Base-by-base conservation (phyloP, 2,888 invertebrate genomes). In the Eupithecia vulgata region DNA sequence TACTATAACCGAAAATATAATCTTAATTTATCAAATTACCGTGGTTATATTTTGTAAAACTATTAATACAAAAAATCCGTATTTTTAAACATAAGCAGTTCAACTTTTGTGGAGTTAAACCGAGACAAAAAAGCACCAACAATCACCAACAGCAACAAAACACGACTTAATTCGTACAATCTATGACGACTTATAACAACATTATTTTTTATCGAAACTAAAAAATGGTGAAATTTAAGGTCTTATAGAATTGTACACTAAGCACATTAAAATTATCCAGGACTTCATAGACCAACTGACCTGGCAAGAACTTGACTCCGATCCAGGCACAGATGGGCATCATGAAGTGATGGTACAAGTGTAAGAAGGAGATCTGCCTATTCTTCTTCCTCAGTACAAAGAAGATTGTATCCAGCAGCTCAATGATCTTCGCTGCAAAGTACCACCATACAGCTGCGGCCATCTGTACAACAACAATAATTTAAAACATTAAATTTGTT, bases 381-480 rank as follows among this genome's bases (percentile, higher is more conserved):
- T 97, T 96, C 90, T 98, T 98, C 90, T 98, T 98, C 67, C 98
- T 95, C 81, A 98, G 89, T 10, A 98, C 97, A 86, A 98, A 98
- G 93, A 99, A 98, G 34, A 98, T 95, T 0, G 97, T 97, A 84
- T 97, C 97, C 74, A 97, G 85, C 0, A 97, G 94, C 84, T 97
- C 97, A 1, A 97, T 94, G 68, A 97, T 93, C 90, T 97, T 97
- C 25, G 97, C 97, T 78, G 97, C 95, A 86, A 97, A 97, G 86
- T 97, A 97, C 95, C 96, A 97, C 97, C 97, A 97, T 2, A 97
- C 96, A 59, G 95, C 96, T 75, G 93, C 92, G 69, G 95, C 95
- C 89, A 95, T 95, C 96, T 96, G 83, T 42, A 21, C 59, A 57
- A 25, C 4, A 10, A 25, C 25, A 57, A 25, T 57, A 25, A 21